Base-by-base conservation (phyloP, 2,797 vertebrate species). In the Cirrhinus mrigala region DNA sequence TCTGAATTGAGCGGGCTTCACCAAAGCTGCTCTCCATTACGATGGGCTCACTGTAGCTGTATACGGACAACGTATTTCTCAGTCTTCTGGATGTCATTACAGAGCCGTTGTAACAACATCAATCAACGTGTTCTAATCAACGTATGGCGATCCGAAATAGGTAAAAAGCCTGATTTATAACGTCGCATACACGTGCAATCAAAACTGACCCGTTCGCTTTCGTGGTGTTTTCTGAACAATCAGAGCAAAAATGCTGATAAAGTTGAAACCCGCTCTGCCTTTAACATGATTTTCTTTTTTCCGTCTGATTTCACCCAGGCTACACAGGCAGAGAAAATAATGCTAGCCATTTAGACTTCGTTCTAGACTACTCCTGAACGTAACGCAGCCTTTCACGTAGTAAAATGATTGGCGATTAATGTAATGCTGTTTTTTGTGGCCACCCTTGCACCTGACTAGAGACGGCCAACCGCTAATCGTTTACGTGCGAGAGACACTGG, bases 1-100 rank as follows among this genome's bases (percentile, higher is more conserved):
- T n/a, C 9, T 4, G 46, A 68, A 83, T 83, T 81, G 44, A 52
- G 64, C 74, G 29, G 29, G 24, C 58, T 73, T 66, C 54, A 46
- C 20, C 82, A 20, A 60, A 22, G n/a, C 68, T 82, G 37, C n/a
- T 58, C 66, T 71, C 16, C 37, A 58, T 62, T 74, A 48, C 40
- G 6, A 27, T 12, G 27, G 20, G 54, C 44, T 50, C 50, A 58
- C 2, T 52, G 44, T 16, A 56, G 20, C 18, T 80, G 22, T 66
- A 33, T 22, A 62, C 27, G 20, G 11, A 33, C 44, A 1, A 6
- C 44, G 33, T 50, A 22, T 64, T 64, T 27, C 24, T 79, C 64
- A 33, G 79, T 81, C 16, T 69, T 69, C 62, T 54, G 48, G 27
- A 69, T 54, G 29, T 24, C 46, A 62, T 62, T 46, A 62, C 37